A percentile compares a stretch with the other conserved stretches of the same genome.
Evolutionary conservation across 2,113 vertebrate genomes (phyloP).

Genomic region (Gavia stellata): DNA sequence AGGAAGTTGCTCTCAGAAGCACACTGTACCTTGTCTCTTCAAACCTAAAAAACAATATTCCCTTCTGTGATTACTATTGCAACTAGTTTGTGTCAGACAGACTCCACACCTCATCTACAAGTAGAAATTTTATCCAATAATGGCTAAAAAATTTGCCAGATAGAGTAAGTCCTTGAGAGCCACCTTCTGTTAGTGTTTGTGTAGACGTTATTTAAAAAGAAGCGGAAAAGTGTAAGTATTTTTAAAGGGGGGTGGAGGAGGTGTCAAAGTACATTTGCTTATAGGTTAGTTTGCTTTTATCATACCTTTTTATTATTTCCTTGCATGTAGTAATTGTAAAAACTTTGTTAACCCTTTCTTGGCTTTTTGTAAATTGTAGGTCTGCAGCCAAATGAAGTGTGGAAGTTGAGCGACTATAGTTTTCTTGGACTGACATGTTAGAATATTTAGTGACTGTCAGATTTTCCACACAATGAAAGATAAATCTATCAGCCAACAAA

Average conservation of each 20-base stretch:
- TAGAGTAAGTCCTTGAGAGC: neutral
- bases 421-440: neutral
- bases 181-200: neutral
- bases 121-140: neutral
- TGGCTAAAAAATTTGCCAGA: neutral
- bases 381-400: neutral
- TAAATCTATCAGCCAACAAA: conserved; percentile 45
- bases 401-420: neutral
- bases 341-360: neutral
- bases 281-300: neutral
- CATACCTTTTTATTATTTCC: neutral
- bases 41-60: neutral
- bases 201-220: neutral
- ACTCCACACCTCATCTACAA: neutral
- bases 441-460: conserved; percentile 40
- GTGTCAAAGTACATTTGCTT: neutral
- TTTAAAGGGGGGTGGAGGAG: neutral
- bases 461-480: conserved; percentile 18
- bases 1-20: neutral
- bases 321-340: neutral
- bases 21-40: neutral
- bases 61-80: neutral
- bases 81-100: neutral
- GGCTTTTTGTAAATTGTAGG: neutral
- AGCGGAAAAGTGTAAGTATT: neutral